phyloP scores from a whole-genome alignment of 92 coral and sea anemone species.

The Plumapathes pennacea region DNA sequence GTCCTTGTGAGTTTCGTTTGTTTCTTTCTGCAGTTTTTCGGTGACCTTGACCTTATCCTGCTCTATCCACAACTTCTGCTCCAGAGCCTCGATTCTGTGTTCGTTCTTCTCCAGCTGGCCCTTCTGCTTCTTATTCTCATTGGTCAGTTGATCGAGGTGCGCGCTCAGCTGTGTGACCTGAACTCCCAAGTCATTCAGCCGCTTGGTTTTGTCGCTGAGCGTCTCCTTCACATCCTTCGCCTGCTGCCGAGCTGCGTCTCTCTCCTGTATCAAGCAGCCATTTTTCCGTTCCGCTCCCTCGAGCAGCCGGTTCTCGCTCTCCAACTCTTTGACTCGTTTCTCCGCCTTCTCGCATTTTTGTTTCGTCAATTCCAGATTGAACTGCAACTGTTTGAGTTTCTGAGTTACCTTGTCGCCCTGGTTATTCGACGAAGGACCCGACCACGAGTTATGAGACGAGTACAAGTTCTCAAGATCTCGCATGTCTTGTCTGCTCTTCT shows the following conservation, averaged over 20 bases:
- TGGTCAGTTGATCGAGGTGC: slow-evolving; percentile 54
- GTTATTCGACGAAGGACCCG: slow-evolving; percentile 9
- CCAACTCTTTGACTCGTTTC: slow-evolving; percentile 48
- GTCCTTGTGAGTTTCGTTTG: not conserved
- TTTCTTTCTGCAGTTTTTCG: not conserved
- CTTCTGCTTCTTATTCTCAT: slow-evolving; percentile 48
- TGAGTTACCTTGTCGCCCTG: slow-evolving; percentile 38
- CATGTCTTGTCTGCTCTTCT: slow-evolving; percentile 54
- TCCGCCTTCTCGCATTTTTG: slow-evolving; percentile 68
- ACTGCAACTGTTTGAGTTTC: slow-evolving; percentile 53
- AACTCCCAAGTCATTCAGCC: slow-evolving; percentile 42
- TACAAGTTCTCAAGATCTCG: slow-evolving; percentile 56
- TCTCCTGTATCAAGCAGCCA: slow-evolving; percentile 36
- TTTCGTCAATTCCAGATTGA: slow-evolving; percentile 57
- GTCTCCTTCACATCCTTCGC: slow-evolving; percentile 28
- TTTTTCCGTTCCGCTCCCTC: slow-evolving; percentile 52
- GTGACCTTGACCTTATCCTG: not conserved
- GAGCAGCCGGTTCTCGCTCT: slow-evolving; percentile 51
- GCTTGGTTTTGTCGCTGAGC: slow-evolving; percentile 38
- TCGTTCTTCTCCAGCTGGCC: slow-evolving; percentile 50
- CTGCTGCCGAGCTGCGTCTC: slow-evolving; percentile 38
- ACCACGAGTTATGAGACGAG: slow-evolving; percentile 35
- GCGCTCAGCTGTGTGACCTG: slow-evolving; percentile 53
- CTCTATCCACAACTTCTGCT: slow-evolving; percentile 27
- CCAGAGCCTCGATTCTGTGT: slow-evolving; percentile 47